Evolutionary conservation across 2,888 invertebrate genomes (phyloP).

Genomic region (Hirtodrosophila confusa): DNA sequence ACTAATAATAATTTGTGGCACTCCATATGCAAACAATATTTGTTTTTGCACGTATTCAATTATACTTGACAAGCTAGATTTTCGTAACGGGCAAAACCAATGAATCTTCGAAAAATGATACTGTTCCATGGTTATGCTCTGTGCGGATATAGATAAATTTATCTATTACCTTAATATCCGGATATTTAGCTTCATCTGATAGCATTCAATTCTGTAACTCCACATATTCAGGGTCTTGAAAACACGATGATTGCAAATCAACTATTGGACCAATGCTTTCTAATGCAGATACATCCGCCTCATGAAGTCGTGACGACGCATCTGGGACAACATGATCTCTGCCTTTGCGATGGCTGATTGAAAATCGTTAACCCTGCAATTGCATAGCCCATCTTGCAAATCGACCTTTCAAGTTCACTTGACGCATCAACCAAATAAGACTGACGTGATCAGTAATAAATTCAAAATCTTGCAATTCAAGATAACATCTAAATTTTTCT

Average conservation of each 20-base stretch:
- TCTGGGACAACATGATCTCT: slow-evolving; percentile 3
- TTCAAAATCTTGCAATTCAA: too few relatives aligned
- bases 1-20: neutral
- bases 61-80: neutral
- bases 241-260: neutral
- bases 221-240: neutral
- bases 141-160: too few relatives aligned
- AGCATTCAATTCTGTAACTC: neutral
- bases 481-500: too few relatives aligned
- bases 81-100: neutral
- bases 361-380: neutral
- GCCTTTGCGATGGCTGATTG: slow-evolving; percentile 1
- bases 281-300: neutral
- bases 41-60: neutral
- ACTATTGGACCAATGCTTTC: neutral
- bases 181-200: neutral
- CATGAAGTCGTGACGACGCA: neutral
- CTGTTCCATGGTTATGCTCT: neutral
- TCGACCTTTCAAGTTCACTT: too few relatives aligned
- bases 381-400: too few relatives aligned
- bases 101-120: neutral
- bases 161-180: too few relatives aligned
- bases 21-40: neutral
- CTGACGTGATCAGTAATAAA: too few relatives aligned
- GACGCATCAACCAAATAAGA: too few relatives aligned